Evolutionary conservation across 2,797 vertebrate genomes (phyloP), one percentile per base, ranked within the genome.

Genomic region (Hoplostethus mediterraneus): DNA sequence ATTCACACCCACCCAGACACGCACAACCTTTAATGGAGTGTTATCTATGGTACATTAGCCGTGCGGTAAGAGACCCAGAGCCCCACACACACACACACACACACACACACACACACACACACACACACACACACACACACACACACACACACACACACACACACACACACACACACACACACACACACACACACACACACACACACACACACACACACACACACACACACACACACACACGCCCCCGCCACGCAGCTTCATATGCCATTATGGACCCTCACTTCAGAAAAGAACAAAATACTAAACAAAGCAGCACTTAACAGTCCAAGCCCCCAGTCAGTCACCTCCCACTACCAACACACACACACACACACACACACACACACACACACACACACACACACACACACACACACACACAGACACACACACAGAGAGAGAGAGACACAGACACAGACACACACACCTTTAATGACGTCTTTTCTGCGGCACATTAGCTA

Each of bases 401-500:
- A 63, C 33, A 52, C 49, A 63, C 71, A 69, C 62, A 67, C 71
- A 59, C 63, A 51, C 21, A 55, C 36, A 17, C 42, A 17, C 28
- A 63, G 69, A 70, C 62, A 67, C 72, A 60, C 64, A 73, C 66
- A 87, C 84, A n/a, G n/a, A n/a, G n/a, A n/a, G n/a, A n/a, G n/a
- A n/a, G n/a, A n/a, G n/a, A 7, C 52, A 21, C 40, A 28, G 17
- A 38, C 25, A 53, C 49, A 63, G 69, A 70, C 62, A 67, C 66
- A 70, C 62, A 67, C 66, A 87, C 84, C 85, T 84, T 86, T 92
- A 92, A 91, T 92, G 86, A 81, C 85, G 84, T 85, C 77, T 90
- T 89, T 91, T 92, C 87, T 86, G 89, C 82, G 52, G 82, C 87
- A 89, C 90, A 92, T 92, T 92, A 92, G 82, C 87, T 84, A 91